Base-by-base conservation (phyloP, 1,140 invertebrate genomes). In the Colletes latitarsis region DNA sequence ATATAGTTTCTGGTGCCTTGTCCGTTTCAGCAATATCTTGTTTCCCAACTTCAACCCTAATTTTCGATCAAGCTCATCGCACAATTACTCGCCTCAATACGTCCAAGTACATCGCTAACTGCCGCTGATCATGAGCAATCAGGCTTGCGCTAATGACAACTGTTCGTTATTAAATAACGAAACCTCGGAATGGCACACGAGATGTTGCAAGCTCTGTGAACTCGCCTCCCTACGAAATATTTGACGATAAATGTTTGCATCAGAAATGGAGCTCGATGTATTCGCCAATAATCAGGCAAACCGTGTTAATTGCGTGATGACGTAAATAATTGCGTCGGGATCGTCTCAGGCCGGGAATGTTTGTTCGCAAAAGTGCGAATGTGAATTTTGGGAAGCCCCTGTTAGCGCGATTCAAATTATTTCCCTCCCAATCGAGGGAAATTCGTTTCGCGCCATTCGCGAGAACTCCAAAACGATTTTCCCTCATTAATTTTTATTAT, bases 121-220 rank as follows among this genome's bases (percentile, higher is more conserved):
- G 64, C 41, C 12, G 60, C 60, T 79, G 70, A 79, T 79, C 72
- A 73, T 73, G 77, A 73, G 77, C 64, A 79, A 79, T 79, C 77
- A 66, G 77, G 70, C 77, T 57, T 53, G 60, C 39, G 60, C 77
- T 73, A 79, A 79, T 73, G 77, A 63, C 77, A 73, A 70, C 60
- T 55, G 77, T 72, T 39, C 60, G 43, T 79, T 79, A 79, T 79
- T 79, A 79, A 73, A 79, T 73, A 79, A 73, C 68, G 52, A 57
- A 46, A 46, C 12, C 1, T 8, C n/a, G 14, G n/a, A 17, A 15
- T 6, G 19, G 9, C 0, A 52, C 46, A 17, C 30, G 46, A 19
- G 58, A 63, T 63, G 69, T 63, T 39, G 69, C 64, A 46, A 30
- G 39, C 53, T 63, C 46, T 41, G 49, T 60, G 68, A 68, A 41